A percentile compares a stretch with the other conserved stretches of the same genome.
Conservation (phyloP, 1,140 invertebrate genomes). For the Palaemon carinicauda region DNA sequence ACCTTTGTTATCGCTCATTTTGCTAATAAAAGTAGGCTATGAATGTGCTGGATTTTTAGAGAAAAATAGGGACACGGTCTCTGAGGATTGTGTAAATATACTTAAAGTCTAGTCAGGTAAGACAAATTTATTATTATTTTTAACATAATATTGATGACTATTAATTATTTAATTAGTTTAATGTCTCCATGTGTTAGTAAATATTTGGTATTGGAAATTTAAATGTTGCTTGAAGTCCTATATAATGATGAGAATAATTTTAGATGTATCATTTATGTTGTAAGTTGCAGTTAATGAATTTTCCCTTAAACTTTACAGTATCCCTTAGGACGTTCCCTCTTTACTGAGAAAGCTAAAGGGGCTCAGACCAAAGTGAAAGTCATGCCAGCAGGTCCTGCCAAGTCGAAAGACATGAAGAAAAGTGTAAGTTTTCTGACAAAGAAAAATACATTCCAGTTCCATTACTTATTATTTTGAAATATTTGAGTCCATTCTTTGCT, state of each 20-base stretch:
- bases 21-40: conserved; percentile 85
- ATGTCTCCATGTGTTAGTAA: not conserved
- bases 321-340: conserved; percentile 30
- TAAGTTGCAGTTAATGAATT: not conserved
- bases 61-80: conserved; percentile 96
- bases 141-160: not conserved
- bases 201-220: too few relatives aligned
- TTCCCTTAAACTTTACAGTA: conserved; percentile 9
- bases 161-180: not conserved
- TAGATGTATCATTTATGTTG: not conserved
- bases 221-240: too few relatives aligned
- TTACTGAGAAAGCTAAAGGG: conserved; percentile 24
- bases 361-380: conserved; percentile 44
- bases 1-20: conserved; percentile 79
- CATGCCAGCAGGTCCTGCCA: conserved; percentile 4
- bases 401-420: conserved; percentile 47
- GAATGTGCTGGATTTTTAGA: conserved; percentile 92
- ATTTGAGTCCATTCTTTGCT: not conserved
- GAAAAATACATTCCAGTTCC: not conserved
- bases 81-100: conserved; percentile 88
- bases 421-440: conserved; percentile 24
- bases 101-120: conserved; percentile 68
- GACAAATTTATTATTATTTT: not conserved
- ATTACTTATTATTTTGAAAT: not conserved
- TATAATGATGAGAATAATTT: too few relatives aligned